Evolutionary conservation across 1,140 invertebrate genomes (phyloP).

Genomic region (Tetramorium parvispinum): DNA sequence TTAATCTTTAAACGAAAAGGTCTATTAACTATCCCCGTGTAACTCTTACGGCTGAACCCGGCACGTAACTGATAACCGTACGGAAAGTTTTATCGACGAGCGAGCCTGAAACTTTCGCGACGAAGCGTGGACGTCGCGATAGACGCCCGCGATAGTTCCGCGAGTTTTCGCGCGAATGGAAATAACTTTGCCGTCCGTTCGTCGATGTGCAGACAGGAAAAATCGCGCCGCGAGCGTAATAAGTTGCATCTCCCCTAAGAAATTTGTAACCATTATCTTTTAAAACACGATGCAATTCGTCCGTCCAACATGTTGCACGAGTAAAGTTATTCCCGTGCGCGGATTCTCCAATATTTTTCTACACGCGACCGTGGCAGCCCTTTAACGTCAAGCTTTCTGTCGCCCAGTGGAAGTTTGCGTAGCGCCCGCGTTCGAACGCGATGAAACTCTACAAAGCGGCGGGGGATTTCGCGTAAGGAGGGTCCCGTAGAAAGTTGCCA

Average conservation of each 20-base stretch:
- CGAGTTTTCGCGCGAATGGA: background rate
- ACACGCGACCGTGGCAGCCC: conserved; percentile 7
- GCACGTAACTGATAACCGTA: conserved; percentile 24
- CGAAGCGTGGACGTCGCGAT: background rate
- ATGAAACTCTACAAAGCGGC: conserved; percentile 48
- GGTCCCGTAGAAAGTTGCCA: conserved; percentile 24
- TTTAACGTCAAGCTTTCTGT: conserved; percentile 16
- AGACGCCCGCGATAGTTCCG: background rate
- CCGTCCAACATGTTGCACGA: conserved; percentile 3
- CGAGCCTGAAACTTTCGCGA: conserved; percentile 19
- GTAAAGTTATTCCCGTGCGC: background rate
- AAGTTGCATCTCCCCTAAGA: background rate
- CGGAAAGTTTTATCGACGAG: conserved; percentile 27
- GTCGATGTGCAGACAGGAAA: background rate
- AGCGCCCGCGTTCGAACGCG: conserved; percentile 12
- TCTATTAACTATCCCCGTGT: conserved; percentile 17
- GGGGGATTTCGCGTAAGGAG: conserved; percentile 36
- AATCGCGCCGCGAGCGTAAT: background rate
- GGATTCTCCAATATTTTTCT: conserved; percentile 52
- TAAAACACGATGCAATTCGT: background rate
- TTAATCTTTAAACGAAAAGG: conserved; percentile 58
- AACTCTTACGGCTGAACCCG: background rate
- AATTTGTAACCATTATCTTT: background rate
- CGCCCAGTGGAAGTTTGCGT: background rate
- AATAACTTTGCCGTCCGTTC: conserved; percentile 14